Base-by-base conservation (phyloP, 2,888 invertebrate species). In the Ypsolopha scabrella region DNA sequence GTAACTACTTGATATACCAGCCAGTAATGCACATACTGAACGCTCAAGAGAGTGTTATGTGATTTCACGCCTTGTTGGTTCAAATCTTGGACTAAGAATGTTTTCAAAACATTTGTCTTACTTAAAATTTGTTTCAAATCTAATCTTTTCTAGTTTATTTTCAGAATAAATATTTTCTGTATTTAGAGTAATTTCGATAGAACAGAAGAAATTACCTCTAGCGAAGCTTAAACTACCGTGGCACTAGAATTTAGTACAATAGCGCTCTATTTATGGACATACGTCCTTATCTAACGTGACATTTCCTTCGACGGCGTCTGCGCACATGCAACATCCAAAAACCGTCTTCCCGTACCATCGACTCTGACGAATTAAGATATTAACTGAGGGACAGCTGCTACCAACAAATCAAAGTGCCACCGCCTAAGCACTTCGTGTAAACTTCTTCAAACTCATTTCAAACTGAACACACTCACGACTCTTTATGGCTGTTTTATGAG, bases 331-430 rank as follows among this genome's bases (percentile, higher is more conserved):
- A 66, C 70, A 66, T 67, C 76, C 70, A 70, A 75, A 80, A 78
- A 68, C 75, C 72, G 75, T 75, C 80, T 77, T 80, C 76, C 76
- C 79, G 75, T 74, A 64, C 24, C 24, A 24, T 69, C 68, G 68
- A 24, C 24, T 80, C 79, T 83, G 81, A 86, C 82, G 85, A 85
- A 86, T 86, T 85, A 85, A 85, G 82, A 80, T 85, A 85, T 86
- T 85, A 86, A 82, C 75, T 75, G 63, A 56, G 64, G 62, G 73
- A 70, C 83, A 86, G 86, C 86, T 86, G 86, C 71, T 77, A 65
- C 61, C 74, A 75, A 85, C 86, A 86, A 85, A 86, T 86, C 85
- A 86, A 85, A 82, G 80, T 69, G 73, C 63, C 71, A 71, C 68
- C 71, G 72, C 66, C 66, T 62, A 63, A 70, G 69, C 72, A 73